These are phyloP conservation scores for Drosophila histrio DNA, from an alignment of 2,888 invertebrate genomes.

Conservation along the genomic window DNA sequence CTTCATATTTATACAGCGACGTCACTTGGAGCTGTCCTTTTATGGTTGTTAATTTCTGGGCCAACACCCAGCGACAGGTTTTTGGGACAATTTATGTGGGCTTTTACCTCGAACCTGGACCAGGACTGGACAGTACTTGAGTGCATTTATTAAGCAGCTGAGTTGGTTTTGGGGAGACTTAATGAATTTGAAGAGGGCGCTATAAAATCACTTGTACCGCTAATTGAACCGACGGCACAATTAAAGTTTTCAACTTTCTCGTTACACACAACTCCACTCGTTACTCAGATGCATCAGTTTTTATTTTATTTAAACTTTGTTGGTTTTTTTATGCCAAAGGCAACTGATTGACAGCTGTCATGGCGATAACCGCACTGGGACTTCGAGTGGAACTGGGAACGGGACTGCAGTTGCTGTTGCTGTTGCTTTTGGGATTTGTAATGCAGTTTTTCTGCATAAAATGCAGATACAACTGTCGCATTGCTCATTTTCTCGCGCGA, in stretches of 20 bases:
- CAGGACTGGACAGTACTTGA: neutral
- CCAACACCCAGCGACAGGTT: slow-evolving; percentile 61
- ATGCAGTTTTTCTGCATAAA: slow-evolving; percentile 56
- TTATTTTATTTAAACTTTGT: slow-evolving; percentile 1
- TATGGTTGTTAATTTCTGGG: slow-evolving; percentile 66
- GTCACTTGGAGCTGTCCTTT: slow-evolving; percentile 35
- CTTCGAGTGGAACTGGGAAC: slow-evolving; percentile 30
- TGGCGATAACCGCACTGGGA: slow-evolving; percentile 76
- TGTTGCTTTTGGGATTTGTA: slow-evolving; percentile 28
- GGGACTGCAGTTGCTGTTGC: neutral
- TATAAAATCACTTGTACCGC: slow-evolving; percentile 76
- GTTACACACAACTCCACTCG: slow-evolving; percentile 9
- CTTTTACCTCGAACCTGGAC: neutral
- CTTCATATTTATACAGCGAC: slow-evolving; percentile 42
- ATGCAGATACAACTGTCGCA: slow-evolving; percentile 70
- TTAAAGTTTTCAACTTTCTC: slow-evolving; percentile 70
- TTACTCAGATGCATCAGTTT: slow-evolving; percentile 28
- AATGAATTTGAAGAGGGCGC: slow-evolving; percentile 57
- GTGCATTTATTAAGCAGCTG: slow-evolving; percentile 23
- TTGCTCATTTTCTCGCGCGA: slow-evolving; percentile 73
- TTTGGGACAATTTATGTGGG: neutral
- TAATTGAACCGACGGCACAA: slow-evolving; percentile 67
- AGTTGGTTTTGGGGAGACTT: slow-evolving; percentile 10
- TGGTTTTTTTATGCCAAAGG: slow-evolving; percentile 11
- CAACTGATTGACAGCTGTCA: slow-evolving; percentile 78